These are phyloP conservation scores for Oreocharis arfaki DNA, from an alignment of 2,113 vertebrate species.

Conservation along the genomic window DNA sequence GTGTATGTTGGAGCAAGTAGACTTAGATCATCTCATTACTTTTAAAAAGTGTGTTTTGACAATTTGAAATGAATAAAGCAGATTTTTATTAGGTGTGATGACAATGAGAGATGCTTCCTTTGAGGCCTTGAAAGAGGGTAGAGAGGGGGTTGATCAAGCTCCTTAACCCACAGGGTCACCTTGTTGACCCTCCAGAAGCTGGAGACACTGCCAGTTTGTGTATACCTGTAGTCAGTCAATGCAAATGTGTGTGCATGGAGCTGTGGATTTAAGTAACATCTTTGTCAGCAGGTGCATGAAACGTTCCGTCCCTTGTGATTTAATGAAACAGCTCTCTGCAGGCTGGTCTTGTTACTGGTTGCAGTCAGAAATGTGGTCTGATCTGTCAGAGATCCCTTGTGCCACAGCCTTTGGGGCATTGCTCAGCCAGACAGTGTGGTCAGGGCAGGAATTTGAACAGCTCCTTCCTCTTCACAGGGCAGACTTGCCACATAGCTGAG, in stretches of 20 bases:
- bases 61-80: not conserved
- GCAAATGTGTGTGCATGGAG: not conserved
- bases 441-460: not conserved
- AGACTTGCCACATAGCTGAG: not conserved
- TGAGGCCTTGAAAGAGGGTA: not conserved
- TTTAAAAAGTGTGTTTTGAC: constrained; percentile 14
- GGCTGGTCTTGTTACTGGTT: not conserved
- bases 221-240: not conserved
- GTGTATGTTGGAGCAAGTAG: constrained; percentile 1
- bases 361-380: not conserved
- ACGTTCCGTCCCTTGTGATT: not conserved
- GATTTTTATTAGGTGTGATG: constrained; percentile 24
- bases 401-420: not conserved
- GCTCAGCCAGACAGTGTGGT: not conserved
- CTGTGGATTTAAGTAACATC: not conserved
- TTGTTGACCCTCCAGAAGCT: not conserved
- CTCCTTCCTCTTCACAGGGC: not conserved
- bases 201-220: not conserved
- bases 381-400: not conserved
- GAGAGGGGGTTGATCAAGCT: not conserved
- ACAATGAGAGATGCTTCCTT: constrained; percentile 10
- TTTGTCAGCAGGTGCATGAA: constrained; percentile 18
- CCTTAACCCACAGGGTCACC: not conserved
- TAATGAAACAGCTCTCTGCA: not conserved
- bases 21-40: constrained; percentile 4